These are phyloP conservation scores for Thymelicus acteon DNA, from an alignment of 2,888 invertebrate species.

Conservation along the genomic window DNA sequence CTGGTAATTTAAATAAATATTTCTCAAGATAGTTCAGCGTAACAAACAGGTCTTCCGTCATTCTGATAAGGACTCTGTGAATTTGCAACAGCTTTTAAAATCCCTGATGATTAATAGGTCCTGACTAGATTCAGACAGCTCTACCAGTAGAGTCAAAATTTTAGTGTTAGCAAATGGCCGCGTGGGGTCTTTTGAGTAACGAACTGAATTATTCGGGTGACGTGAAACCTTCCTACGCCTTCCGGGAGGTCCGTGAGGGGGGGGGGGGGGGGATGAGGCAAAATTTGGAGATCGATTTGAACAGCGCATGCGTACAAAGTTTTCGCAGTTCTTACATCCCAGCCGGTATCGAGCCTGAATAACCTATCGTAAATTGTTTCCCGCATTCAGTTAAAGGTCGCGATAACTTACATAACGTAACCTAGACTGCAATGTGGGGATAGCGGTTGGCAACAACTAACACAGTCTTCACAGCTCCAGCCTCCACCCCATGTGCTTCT, in stretches of 20 bases:
- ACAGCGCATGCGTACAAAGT: slow-evolving; percentile 65
- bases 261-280: slow-evolving; percentile 49
- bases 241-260: slow-evolving; percentile 47
- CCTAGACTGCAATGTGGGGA: neutral
- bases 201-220: slow-evolving; percentile 60
- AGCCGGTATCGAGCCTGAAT: slow-evolving; percentile 58
- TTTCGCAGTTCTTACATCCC: slow-evolving; percentile 51
- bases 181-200: slow-evolving; percentile 39
- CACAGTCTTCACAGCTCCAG: neutral
- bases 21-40: neutral
- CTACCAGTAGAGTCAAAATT: neutral
- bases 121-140: no score
- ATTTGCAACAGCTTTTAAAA: neutral
- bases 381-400: slow-evolving; percentile 27
- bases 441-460: neutral
- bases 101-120: no score
- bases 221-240: slow-evolving; percentile 62
- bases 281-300: slow-evolving; percentile 69
- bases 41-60: neutral
- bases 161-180: slow-evolving; percentile 19
- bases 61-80: neutral
- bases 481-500: neutral
- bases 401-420: slow-evolving; percentile 29
- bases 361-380: slow-evolving; percentile 41
- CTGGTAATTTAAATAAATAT: neutral